A percentile compares a stretch with the other conserved stretches of the same genome.
phyloP scores from a whole-genome alignment of 1,140 invertebrate genomes.

The Copidosoma floridanum region DNA sequence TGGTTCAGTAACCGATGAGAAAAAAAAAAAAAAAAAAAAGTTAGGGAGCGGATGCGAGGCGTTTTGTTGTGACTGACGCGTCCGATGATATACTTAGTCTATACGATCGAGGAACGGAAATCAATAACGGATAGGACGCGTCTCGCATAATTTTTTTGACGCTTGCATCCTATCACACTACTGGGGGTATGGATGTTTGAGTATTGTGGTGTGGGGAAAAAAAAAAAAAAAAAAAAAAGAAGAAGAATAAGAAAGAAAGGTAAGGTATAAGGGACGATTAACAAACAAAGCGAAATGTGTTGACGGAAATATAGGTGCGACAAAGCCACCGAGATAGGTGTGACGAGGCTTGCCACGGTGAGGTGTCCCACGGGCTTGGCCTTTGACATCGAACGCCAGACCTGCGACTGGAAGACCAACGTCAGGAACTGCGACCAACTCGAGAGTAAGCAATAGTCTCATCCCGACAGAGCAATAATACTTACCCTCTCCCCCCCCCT shows the following conservation, averaged over 20 bases:
- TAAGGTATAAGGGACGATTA: slow-evolving; percentile 2
- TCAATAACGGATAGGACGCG: slow-evolving; percentile 10
- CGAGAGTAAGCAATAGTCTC: slow-evolving; percentile 76
- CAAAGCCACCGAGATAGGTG: slow-evolving; percentile 80
- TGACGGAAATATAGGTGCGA: slow-evolving; percentile 72
- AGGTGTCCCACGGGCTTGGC: slow-evolving; percentile 85
- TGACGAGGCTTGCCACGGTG: slow-evolving; percentile 80
- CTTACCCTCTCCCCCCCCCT: too few relatives aligned
- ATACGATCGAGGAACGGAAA: not conserved
- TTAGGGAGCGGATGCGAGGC: not conserved
- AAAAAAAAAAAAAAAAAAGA: not conserved
- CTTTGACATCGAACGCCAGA: slow-evolving; percentile 92
- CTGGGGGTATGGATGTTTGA: too few relatives aligned
- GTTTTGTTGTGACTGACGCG: not conserved
- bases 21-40: too few relatives aligned
- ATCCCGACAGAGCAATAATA: not conserved
- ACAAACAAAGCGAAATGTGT: slow-evolving; percentile 18
- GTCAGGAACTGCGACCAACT: slow-evolving; percentile 91
- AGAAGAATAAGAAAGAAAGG: not conserved
- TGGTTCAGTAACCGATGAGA: slow-evolving; percentile 2
- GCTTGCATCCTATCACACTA: not conserved
- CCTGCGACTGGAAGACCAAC: slow-evolving; percentile 93
- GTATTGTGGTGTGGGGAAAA: too few relatives aligned
- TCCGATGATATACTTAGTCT: not conserved
- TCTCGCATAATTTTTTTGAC: not conserved